These are phyloP conservation scores for Athalia rosae DNA, from an alignment of 2,888 invertebrate species.

Conservation along the genomic window DNA sequence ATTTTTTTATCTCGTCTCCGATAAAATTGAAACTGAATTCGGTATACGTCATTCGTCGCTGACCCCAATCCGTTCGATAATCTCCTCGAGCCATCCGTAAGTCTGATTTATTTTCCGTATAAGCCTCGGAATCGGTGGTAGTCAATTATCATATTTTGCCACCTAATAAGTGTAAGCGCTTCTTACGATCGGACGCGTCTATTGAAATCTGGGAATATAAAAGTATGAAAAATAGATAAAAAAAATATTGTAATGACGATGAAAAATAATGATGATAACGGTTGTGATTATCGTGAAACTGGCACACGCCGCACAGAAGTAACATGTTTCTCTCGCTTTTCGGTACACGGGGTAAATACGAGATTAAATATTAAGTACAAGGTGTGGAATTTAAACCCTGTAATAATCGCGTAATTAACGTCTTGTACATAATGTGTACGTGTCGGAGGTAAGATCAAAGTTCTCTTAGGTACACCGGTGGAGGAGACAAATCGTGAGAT, in stretches of 20 bases:
- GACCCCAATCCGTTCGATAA: constrained; percentile 37
- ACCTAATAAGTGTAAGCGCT: background rate
- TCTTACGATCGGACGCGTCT: constrained; percentile 10
- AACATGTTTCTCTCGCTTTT: background rate
- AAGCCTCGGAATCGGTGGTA: constrained; percentile 11
- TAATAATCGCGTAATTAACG: constrained; percentile 29
- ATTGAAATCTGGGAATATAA: constrained; percentile 16
- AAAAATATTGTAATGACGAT: too few relatives aligned
- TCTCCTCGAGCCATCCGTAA: constrained; percentile 11
- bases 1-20: background rate
- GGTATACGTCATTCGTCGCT: constrained; percentile 9
- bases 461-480: background rate
- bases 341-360: background rate
- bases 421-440: background rate
- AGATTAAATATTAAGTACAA: constrained; percentile 33
- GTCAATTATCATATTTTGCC: constrained; percentile 35
- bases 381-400: constrained; percentile 14
- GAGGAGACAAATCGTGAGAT: constrained; percentile 24
- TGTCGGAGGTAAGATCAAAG: constrained; percentile 5
- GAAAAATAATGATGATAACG: too few relatives aligned
- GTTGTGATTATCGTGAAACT: background rate
- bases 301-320: background rate
- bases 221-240: background rate
- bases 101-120: constrained; percentile 27
- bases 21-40: constrained; percentile 33